These are phyloP conservation scores for Ranitomeya imitator DNA, from an alignment of 2,113 vertebrate species.

Conservation along the genomic window DNA sequence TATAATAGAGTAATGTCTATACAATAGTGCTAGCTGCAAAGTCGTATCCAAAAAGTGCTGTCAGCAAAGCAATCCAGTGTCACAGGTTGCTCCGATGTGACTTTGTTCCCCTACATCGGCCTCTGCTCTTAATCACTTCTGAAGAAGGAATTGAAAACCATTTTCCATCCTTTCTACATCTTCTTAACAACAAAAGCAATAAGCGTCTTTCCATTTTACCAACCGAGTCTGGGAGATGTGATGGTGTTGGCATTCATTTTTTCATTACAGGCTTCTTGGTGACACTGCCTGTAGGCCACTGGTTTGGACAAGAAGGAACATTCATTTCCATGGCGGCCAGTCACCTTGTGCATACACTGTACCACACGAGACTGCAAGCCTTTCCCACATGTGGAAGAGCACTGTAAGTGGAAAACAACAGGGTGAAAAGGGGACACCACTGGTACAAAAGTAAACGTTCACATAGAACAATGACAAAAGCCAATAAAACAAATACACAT, in stretches of 20 bases:
- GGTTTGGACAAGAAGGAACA: conserved; percentile 82
- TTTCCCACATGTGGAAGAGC: conserved; percentile 91
- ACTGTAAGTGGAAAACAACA: conserved; percentile 70
- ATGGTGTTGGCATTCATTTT: conserved; percentile 92
- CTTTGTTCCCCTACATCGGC: background rate
- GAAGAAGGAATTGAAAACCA: background rate
- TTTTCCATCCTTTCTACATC: background rate
- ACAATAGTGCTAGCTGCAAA: background rate
- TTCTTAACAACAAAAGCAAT: background rate
- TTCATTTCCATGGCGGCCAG: conserved; percentile 89
- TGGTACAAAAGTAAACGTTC: background rate
- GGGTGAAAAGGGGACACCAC: background rate
- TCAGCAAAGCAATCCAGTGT: background rate
- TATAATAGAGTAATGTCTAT: background rate
- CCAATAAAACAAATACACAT: background rate
- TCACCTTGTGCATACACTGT: conserved; percentile 96
- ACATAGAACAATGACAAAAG: background rate
- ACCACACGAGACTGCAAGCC: conserved; percentile 95
- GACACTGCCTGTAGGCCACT: conserved; percentile 86
- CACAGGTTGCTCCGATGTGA: background rate
- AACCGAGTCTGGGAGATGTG: conserved; percentile 93
- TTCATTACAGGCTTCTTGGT: conserved; percentile 86
- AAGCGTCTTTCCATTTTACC: conserved; percentile 63
- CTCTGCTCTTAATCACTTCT: background rate
- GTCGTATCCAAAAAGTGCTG: background rate